phyloP scores from a whole-genome alignment of 2,113 vertebrate genomes.

The Tretioscincus oriximinensis region DNA sequence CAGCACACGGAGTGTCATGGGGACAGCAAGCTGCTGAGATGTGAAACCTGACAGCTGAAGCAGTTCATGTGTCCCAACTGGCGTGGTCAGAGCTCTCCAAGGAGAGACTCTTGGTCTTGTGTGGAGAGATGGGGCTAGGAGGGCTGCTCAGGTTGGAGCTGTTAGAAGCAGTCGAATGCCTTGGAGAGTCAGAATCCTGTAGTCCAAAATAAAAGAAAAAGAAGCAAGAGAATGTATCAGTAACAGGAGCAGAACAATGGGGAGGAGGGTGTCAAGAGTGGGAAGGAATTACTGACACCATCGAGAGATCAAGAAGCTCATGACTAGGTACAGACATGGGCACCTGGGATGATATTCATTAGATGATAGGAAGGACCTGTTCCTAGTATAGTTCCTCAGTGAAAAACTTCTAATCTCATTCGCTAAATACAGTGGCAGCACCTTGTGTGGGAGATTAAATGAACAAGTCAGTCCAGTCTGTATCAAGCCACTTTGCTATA shows the following conservation, averaged over 20 bases:
- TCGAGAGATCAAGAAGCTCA: background rate
- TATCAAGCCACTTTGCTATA: background rate
- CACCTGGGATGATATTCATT: rapidly evolving
- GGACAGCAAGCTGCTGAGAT: conserved; percentile 60
- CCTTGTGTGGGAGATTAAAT: background rate
- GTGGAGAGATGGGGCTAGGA: conserved; percentile 91
- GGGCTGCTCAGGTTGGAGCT: conserved; percentile 99
- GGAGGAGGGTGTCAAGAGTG: background rate
- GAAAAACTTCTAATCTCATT: background rate
- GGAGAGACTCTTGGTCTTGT: conserved; percentile 95
- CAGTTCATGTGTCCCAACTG: conserved; percentile 93
- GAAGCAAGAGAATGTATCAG: conserved; percentile 31
- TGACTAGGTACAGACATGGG: background rate
- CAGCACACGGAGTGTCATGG: conserved; percentile 51
- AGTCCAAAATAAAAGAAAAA: conserved; percentile 36
- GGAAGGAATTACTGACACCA: background rate
- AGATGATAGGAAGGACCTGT: background rate
- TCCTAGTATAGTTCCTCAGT: background rate
- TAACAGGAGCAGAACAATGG: background rate
- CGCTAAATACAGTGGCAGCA: background rate
- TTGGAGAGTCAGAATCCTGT: conserved; percentile 96
- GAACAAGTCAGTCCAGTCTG: background rate
- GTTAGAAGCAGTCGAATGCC: conserved; percentile 97
- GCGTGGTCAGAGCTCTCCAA: conserved; percentile 94
- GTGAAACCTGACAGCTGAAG: conserved; percentile 66